Base-by-base conservation (phyloP, 2,888 invertebrate genomes). In the Mactromeris polynyma region DNA sequence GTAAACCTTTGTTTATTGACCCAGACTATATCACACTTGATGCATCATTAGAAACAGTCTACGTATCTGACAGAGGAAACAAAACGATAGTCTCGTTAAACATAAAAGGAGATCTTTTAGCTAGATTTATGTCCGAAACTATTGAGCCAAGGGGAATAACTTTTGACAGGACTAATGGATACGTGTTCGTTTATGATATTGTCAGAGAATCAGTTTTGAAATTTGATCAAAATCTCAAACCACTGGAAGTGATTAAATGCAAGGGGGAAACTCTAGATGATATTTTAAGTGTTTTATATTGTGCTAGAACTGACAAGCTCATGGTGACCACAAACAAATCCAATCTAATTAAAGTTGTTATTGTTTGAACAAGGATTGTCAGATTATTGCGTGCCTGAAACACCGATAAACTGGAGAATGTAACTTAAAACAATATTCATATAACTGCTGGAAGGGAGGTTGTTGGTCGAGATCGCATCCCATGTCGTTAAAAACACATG, bases 91-190 rank as follows among this genome's bases (percentile, higher is more conserved):
- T 86, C 17, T 80, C 80, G 33, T 80, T 89, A n/a, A 86, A 58
- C 14, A 42, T 54, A 17, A 80, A 80, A 21, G 89, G 89, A 14
- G 51, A 7, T 7, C 31, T 89, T 77, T 83, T 89, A 31, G 78
- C 69, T 3, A 80, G 33, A 33, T 84, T 86, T 77, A 46, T 54
- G 11, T 33, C 17, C 7, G n/a, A 40, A 14, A 79, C 21, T 0
- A 81, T 42, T 42, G 86, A 84, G 21, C 89, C 89, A 81, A 83
- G 51, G 36, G 86, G 89, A 11, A 38, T 89, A 38, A 77, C 81
- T 33, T 77, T 89, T 26, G 86, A 89, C 33, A 19, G 31, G 14
- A 31, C 54, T 4, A 84, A 73, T 69, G 85, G 82, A 3, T 83
- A 86, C 7, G 54, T 89, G 4, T 86, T 81, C 46, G 89, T 89